phyloP scores from a whole-genome alignment of 2,797 vertebrate species.

The Antrozous pallidus region DNA sequence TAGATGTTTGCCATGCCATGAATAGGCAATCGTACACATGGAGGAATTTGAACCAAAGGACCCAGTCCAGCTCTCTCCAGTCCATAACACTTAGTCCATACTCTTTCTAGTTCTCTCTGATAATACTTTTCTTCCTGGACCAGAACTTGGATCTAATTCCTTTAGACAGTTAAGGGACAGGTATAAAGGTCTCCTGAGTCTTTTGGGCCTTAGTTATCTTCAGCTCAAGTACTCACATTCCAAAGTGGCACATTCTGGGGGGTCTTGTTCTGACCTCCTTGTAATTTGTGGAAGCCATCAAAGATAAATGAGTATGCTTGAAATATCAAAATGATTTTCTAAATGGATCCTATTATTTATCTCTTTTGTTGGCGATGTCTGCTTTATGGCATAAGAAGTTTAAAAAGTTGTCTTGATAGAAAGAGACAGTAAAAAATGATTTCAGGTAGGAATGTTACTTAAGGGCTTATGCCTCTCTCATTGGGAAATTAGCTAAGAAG shows the following conservation, averaged over 20 bases:
- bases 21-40: background rate
- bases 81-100: too few species aligned
- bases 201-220: background rate
- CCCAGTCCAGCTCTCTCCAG: background rate
- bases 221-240: background rate
- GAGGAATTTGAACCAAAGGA: background rate
- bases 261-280: background rate
- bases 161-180: background rate
- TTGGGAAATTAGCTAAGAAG: background rate
- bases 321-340: background rate
- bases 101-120: background rate
- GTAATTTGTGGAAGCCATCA: conserved; percentile 8
- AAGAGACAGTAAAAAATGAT: background rate
- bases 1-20: too few species aligned
- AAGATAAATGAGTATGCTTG: background rate
- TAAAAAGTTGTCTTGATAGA: background rate
- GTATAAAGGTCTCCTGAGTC: background rate
- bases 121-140: background rate
- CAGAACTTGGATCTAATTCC: background rate
- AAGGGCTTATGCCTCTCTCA: background rate
- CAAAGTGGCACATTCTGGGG: background rate
- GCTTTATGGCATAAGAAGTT: background rate
- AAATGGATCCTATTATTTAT: background rate
- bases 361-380: background rate
- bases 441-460: background rate